These are phyloP conservation scores for Gryon sp. DNA, from an alignment of 1,140 invertebrate genomes.

Conservation along the genomic window DNA sequence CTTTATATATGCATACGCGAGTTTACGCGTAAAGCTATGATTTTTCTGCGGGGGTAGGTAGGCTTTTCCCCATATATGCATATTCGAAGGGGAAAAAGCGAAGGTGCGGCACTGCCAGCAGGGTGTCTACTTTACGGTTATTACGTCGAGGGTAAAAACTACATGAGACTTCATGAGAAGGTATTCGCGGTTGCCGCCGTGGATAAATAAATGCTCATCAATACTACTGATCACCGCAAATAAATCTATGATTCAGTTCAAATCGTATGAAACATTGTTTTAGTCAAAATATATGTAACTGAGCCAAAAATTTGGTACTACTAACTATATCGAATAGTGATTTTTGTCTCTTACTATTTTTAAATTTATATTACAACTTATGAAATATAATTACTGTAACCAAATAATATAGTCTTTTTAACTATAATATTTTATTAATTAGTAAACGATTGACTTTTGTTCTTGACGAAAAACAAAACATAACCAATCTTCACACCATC, in stretches of 20 bases:
- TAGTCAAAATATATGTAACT: too few relatives aligned
- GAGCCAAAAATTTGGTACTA: too few relatives aligned
- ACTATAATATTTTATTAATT: too few relatives aligned
- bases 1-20: constrained; percentile 77
- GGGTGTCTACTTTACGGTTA: constrained; percentile 73
- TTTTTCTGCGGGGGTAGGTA: constrained; percentile 70
- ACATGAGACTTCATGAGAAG: constrained; percentile 45
- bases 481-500: too few relatives aligned
- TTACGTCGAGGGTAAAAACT: constrained; percentile 68
- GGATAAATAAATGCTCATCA: constrained; percentile 52
- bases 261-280: too few relatives aligned
- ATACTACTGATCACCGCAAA: constrained; percentile 52
- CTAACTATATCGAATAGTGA: too few relatives aligned
- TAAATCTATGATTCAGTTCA: constrained; percentile 19
- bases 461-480: too few relatives aligned
- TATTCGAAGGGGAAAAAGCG: constrained; percentile 50
- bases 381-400: too few relatives aligned
- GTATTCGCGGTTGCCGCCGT: constrained; percentile 47
- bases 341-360: too few relatives aligned
- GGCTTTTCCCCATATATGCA: constrained; percentile 60
- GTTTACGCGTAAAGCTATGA: constrained; percentile 76
- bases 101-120: constrained; percentile 51
- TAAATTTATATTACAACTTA: too few relatives aligned
- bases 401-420: too few relatives aligned
- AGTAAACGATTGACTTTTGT: too few relatives aligned